Conservation (phyloP, 2,888 invertebrate species). For the Drosophila mulleri region DNA sequence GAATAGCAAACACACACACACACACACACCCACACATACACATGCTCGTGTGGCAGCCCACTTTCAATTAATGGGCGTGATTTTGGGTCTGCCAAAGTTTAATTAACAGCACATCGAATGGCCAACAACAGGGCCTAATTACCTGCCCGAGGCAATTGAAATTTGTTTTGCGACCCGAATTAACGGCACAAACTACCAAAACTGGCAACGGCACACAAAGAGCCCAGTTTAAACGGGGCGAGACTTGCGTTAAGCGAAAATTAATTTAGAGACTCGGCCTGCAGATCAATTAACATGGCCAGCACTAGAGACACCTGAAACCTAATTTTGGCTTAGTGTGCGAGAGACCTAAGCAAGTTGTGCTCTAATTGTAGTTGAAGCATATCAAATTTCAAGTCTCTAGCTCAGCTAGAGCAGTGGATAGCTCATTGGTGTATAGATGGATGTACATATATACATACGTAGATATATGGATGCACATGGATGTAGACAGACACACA, state of each 20-base stretch:
- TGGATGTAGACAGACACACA: too few relatives aligned
- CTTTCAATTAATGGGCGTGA: conserved; percentile 40
- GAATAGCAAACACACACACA: conserved; percentile 4
- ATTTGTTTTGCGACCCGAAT: conserved; percentile 25
- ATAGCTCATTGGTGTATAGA: too few relatives aligned
- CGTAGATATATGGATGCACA: too few relatives aligned
- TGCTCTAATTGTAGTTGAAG: too few relatives aligned
- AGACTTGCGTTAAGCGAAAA: background rate
- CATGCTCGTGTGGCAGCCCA: background rate
- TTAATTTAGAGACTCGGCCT: background rate
- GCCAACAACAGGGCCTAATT: conserved; percentile 37
- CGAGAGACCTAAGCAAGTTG: too few relatives aligned
- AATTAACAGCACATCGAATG: conserved; percentile 53
- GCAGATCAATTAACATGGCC: background rate
- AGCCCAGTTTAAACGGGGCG: background rate
- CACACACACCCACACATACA: background rate
- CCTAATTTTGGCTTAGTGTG: background rate
- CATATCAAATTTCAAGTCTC: too few relatives aligned
- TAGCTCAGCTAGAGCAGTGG: too few relatives aligned
- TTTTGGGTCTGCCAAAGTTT: conserved; percentile 40
- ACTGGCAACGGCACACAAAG: background rate
- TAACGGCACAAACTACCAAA: background rate
- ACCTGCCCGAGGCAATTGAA: conserved; percentile 36
- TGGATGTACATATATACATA: too few relatives aligned
- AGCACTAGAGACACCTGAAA: background rate